A percentile compares a stretch with the other conserved stretches of the same genome.
phyloP scores from a whole-genome alignment of 1,140 invertebrate species.

The Metaphire vulgaris region DNA sequence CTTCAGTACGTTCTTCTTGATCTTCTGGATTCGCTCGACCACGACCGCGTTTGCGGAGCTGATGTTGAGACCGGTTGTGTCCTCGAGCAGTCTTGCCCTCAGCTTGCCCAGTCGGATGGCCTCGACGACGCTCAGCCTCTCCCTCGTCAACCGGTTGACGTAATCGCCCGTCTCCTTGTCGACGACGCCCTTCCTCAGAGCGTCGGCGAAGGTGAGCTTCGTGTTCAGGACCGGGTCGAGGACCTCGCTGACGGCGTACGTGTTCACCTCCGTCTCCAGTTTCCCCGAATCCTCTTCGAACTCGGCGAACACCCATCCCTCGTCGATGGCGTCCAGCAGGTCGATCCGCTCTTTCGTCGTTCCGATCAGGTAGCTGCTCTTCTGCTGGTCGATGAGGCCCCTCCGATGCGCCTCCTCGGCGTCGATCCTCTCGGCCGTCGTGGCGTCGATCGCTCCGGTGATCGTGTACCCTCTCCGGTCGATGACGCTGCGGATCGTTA shows the following conservation, averaged over 20 bases:
- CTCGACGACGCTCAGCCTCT: constrained; percentile 26
- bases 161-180: constrained; percentile 25
- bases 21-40: constrained; percentile 39
- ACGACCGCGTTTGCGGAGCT: constrained; percentile 46
- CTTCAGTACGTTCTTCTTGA: constrained; percentile 39
- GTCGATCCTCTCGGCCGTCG: constrained; percentile 19
- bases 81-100: constrained; percentile 34
- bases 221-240: constrained; percentile 12
- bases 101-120: constrained; percentile 27
- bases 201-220: constrained; percentile 18
- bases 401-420: constrained; percentile 18
- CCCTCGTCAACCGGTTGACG: constrained; percentile 24
- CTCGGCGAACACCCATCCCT: constrained; percentile 27
- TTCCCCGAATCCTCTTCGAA: background rate
- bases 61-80: constrained; percentile 42
- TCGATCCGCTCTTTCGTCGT: constrained; percentile 5
- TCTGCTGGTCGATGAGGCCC: constrained; percentile 25
- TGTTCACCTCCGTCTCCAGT: constrained; percentile 16
- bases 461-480: constrained; percentile 18
- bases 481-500: constrained; percentile 24
- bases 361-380: constrained; percentile 26
- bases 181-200: constrained; percentile 22
- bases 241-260: constrained; percentile 16
- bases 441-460: constrained; percentile 14
- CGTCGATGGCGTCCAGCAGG: constrained; percentile 15